A percentile compares a stretch with the other conserved stretches of the same genome.
Evolutionary conservation across 2,113 vertebrate species (phyloP).

Genomic region (Motacilla alba): DNA sequence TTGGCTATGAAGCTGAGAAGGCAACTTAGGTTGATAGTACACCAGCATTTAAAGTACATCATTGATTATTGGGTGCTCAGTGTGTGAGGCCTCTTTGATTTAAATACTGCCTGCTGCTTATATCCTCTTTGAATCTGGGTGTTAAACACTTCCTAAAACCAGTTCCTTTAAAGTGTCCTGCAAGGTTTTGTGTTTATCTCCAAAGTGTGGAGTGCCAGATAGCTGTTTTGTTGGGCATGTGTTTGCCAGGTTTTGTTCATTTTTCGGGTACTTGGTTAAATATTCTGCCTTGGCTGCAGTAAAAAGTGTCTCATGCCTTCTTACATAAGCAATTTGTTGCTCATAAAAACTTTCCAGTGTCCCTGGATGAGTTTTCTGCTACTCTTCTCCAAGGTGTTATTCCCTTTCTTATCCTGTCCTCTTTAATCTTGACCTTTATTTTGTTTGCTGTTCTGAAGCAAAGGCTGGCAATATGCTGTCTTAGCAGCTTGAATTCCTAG

Average conservation of each 20-base stretch:
- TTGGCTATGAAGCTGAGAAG: background rate
- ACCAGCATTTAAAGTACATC: background rate
- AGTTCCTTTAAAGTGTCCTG: background rate
- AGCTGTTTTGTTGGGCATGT: background rate
- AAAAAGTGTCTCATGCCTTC: background rate
- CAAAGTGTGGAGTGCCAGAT: background rate
- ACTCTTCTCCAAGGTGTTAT: background rate
- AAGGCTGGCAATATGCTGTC: constrained; percentile 5
- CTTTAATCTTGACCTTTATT: constrained; percentile 19
- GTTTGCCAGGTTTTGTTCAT: background rate
- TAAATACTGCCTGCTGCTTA: background rate
- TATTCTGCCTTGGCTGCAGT: background rate
- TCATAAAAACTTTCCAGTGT: background rate
- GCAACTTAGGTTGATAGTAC: background rate
- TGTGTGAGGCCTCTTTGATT: background rate
- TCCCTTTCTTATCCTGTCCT: background rate
- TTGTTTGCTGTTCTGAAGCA: constrained; percentile 10
- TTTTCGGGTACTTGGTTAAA: background rate
- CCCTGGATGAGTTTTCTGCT: background rate
- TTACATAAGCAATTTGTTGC: background rate
- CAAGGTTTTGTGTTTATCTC: background rate
- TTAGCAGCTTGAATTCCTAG: background rate
- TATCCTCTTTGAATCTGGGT: background rate
- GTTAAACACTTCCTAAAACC: background rate
- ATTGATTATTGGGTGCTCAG: background rate